These are phyloP conservation scores for Adelognathus sp. DNA, from an alignment of 2,888 invertebrate genomes.

Conservation along the genomic window DNA sequence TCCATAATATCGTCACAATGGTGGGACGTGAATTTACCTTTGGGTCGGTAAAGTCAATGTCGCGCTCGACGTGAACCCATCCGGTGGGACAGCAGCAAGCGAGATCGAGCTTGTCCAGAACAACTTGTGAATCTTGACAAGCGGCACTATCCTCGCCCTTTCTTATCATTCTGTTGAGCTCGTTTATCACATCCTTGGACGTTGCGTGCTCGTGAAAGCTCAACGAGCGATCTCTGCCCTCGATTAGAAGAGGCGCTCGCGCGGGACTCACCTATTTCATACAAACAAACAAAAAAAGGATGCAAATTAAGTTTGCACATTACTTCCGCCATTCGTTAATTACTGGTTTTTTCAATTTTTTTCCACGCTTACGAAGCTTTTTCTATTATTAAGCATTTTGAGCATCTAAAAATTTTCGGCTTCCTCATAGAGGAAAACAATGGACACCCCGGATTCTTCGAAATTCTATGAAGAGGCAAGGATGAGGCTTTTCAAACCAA, in stretches of 20 bases:
- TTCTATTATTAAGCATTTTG: too few species aligned
- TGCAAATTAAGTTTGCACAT: too few species aligned
- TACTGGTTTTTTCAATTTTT: too few species aligned
- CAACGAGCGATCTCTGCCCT: slow-evolving; percentile 82
- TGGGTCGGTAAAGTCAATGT: slow-evolving; percentile 90
- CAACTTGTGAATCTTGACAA: slow-evolving; percentile 71
- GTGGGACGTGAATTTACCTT: slow-evolving; percentile 83
- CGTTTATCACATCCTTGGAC: slow-evolving; percentile 90
- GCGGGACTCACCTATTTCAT: slow-evolving; percentile 77
- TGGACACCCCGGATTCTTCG: too few species aligned
- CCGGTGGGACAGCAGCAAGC: slow-evolving; percentile 88
- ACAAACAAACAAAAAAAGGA: neutral
- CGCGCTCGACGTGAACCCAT: slow-evolving; percentile 90
- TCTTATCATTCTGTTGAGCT: slow-evolving; percentile 86
- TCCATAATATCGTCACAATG: too few species aligned
- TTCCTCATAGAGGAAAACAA: too few species aligned
- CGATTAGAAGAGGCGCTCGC: slow-evolving; percentile 73
- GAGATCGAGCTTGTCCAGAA: slow-evolving; percentile 82
- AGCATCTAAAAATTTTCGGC: too few species aligned
- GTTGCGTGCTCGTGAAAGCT: slow-evolving; percentile 89
- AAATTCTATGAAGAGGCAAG: too few species aligned
- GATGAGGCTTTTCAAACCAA: too few species aligned
- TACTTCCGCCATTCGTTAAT: neutral
- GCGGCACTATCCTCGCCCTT: slow-evolving; percentile 82
- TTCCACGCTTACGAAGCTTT: too few species aligned